Evolutionary conservation across 2,888 invertebrate species (phyloP), one percentile per base, ranked within the genome.

Genomic region (Eubasilissa splendida): DNA sequence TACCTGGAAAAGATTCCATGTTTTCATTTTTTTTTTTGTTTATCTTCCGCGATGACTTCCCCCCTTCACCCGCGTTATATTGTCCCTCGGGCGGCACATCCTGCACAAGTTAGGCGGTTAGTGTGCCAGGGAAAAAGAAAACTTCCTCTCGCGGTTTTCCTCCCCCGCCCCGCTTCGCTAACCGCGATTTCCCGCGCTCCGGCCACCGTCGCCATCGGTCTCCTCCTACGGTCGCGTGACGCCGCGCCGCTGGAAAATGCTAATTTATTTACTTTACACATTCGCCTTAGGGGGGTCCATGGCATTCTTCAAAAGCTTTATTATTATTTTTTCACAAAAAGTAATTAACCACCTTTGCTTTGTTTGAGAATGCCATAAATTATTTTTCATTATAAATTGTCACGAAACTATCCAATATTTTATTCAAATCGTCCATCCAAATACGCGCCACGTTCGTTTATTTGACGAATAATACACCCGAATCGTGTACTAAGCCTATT

Each of bases 341-440:
- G 77, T 83, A 79, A 83, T 83, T 83, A 83, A 79, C 76, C 80
- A 79, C 80, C 80, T 83, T 76, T 73, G 76, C 68, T 80, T 82
- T 68, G 80, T 79, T 80, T 63, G 60, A 73, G 80, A 77, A 79
- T 74, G 77, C 77, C 83, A 77, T 83, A 81, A 83, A 80, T 83
- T 79, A 79, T 83, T 83, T 80, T 81, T 83, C 77, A 81, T 83
- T 83, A 74, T 81, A 68, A 65, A 73, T 79, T 83, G 80, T 80
- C 83, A 83, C 83, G 83, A 75, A 81, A 81, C 77, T 76, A 76
- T 79, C 75, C 81, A 75, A 83, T 81, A 81, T 81, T 83, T 81
- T 60, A 73, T 73, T 73, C 58, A 56, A 73, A 73, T 73, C 56
- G 71, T 73, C 71, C 71, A n/a, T 58, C 12, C 22, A 42, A 73